Percentiles rank a stretch among this genome's conserved stretches.
These are phyloP conservation scores for Aphaenogaster rudis DNA, from an alignment of 1,140 invertebrate species.

Conservation along the genomic window DNA sequence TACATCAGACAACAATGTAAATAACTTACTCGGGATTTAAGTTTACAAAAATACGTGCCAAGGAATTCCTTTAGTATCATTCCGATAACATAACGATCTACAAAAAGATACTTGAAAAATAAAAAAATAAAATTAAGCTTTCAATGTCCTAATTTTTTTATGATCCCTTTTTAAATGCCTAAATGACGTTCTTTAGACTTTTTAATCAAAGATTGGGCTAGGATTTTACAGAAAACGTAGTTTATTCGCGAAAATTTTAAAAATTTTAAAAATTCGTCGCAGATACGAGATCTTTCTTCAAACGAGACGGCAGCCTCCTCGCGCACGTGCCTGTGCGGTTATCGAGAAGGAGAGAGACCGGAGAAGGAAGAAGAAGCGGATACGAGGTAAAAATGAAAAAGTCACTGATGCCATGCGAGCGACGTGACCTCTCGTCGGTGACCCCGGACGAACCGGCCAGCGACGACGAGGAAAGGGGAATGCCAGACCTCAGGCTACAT, in stretches of 20 bases:
- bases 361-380: conserved; percentile 31
- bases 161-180: neutral
- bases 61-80: neutral
- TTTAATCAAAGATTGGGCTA: neutral
- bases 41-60: neutral
- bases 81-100: neutral
- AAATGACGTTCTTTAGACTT: neutral
- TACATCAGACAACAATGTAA: conserved; percentile 16
- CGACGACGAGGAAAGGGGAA: conserved; percentile 73
- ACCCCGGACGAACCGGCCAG: conserved; percentile 78
- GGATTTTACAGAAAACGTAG: neutral
- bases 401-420: conserved; percentile 77
- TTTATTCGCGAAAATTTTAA: conserved; percentile 5
- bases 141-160: neutral
- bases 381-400: conserved; percentile 73
- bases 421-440: conserved; percentile 79
- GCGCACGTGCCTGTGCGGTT: conserved; percentile 55
- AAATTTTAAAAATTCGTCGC: conserved; percentile 40
- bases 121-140: neutral
- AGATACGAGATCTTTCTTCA: conserved; percentile 66
- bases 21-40: conserved; percentile 30
- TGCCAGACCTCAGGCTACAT: conserved; percentile 72
- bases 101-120: neutral
- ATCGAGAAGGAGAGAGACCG: conserved; percentile 40
- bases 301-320: conserved; percentile 56